Evolutionary conservation across 1,140 invertebrate genomes (phyloP), one percentile per base, ranked within the genome.

Genomic region (Mamestra configurata): DNA sequence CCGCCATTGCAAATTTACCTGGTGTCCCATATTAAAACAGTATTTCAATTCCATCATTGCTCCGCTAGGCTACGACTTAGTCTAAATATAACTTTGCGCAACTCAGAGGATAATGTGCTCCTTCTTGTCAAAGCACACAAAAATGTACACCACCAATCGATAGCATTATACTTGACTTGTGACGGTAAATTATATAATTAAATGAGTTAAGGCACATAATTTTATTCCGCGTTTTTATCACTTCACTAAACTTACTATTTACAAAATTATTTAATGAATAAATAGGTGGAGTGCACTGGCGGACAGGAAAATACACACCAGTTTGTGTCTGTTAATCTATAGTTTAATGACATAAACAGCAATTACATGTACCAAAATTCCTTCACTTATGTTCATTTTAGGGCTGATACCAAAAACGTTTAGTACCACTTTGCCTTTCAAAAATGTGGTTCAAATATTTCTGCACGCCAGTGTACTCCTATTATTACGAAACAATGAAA

Each of bases 171-270:
- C 11, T 46, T 76, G 55, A 76, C 53, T 61, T 61, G 72, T 76
- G 72, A 76, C 72, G 37, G 40, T 77, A 77, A 53, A 77, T 49
- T 61, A 77, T 78, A 68, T 66, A 72, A 68, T 76, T 55, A 79
- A 76, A 80, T 77, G 75, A 66, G 83, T 61, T 86, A 86, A 86
- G 84, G 84, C 82, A 86, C 82, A 80, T 82, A 84, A 82, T 77
- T 76, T 76, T 77, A 68, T 68, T 77, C 43, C 61, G 75, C 75
- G 59, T 82, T 79, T 77, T 79, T 84, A 84, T 86, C 82, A 86
- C 82, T 84, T 82, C 76, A 40, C 57, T 77, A 84, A 71, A 84
- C 66, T 84, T 84, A 86, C 66, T 84, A 84, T 86, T 82, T 86
- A 86, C 82, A 84, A 84, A 43, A 80, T 70, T 80, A 75, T 68